Evolutionary conservation across 2,113 vertebrate species (phyloP).

Genomic region (Phasianus colchicus): DNA sequence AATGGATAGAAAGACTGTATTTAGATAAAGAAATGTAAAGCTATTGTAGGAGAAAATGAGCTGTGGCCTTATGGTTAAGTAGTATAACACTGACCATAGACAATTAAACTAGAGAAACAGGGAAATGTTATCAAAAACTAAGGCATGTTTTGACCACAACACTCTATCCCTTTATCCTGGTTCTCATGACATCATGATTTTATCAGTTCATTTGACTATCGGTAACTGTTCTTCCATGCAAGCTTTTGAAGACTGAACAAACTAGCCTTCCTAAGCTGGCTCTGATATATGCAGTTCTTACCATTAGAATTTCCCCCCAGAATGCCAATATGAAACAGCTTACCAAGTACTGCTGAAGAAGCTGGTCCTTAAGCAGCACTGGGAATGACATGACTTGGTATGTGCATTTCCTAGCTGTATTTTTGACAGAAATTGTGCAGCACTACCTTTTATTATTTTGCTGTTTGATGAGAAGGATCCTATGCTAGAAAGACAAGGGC

Average conservation of each 20-base stretch:
- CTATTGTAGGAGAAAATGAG: not conserved
- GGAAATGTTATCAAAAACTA: not conserved
- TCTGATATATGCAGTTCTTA: not conserved
- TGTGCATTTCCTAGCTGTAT: constrained; percentile 6
- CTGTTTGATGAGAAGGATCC: not conserved
- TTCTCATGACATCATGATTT: not conserved
- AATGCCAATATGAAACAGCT: not conserved
- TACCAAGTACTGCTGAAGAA: not conserved
- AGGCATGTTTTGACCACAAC: not conserved
- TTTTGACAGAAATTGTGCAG: not conserved
- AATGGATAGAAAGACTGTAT: not conserved
- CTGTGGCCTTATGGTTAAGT: not conserved
- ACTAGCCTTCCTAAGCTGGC: not conserved
- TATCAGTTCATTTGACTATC: not conserved
- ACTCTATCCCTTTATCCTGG: not conserved
- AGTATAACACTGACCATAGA: not conserved
- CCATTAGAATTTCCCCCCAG: not conserved
- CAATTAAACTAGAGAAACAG: not conserved
- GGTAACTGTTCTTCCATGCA: not conserved
- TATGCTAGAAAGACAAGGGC: not conserved
- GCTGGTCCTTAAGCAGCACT: not conserved
- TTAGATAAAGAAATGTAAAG: not conserved
- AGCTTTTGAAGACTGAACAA: not conserved
- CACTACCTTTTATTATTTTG: not conserved
- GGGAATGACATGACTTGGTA: not conserved